Base-by-base conservation (phyloP, 2,113 vertebrate species). In the Bos javanicus region DNA sequence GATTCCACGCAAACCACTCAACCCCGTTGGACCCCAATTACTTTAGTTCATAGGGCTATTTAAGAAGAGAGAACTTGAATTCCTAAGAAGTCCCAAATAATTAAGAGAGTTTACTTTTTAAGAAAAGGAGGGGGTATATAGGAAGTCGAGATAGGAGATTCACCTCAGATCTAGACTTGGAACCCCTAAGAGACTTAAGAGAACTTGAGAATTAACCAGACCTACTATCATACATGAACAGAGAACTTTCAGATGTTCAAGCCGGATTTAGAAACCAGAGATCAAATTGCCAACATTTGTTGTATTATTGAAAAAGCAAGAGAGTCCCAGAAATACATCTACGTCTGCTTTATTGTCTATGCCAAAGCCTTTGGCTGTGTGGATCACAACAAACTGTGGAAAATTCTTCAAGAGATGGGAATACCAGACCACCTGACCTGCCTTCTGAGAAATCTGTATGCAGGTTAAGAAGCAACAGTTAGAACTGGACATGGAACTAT, bases 61-160 rank as follows among this genome's bases (percentile, higher is more conserved):
- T 84, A 94, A 59, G 83, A 82, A 87, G 59, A 94, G 52, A 96
- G 82, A 95, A 84, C 17, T 23, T 84, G 83, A 91, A 87, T 67
- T 74, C 7, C 84, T 30, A 91, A 78, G 57, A 91, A 91, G 91
- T 92, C 33, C 33, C 33, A 64, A 83, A 25, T n/a, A 92, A 86
- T 94, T 71, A 74, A 50, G 21, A 94, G 54, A 21, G 67, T 33
- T 76, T 90, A 54, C 7, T 97, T 97, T 94, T 92, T 59, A 94
- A 56, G 59, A 94, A 92, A 91, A 71, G 56, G 17, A 10, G n/a
- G 39, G 78, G 7, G 43, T 52, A 80, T 54, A 54, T 23, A 93
- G 43, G 86, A 93, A 95, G n/a, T 95, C 39, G 82, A 91, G 43
- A 52, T 88, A 80, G 46, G 23, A 39, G 36, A 59, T 43, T 91